These are phyloP conservation scores for Synaphobranchus kaupii DNA, from an alignment of 2,797 vertebrate genomes.

Conservation along the genomic window DNA sequence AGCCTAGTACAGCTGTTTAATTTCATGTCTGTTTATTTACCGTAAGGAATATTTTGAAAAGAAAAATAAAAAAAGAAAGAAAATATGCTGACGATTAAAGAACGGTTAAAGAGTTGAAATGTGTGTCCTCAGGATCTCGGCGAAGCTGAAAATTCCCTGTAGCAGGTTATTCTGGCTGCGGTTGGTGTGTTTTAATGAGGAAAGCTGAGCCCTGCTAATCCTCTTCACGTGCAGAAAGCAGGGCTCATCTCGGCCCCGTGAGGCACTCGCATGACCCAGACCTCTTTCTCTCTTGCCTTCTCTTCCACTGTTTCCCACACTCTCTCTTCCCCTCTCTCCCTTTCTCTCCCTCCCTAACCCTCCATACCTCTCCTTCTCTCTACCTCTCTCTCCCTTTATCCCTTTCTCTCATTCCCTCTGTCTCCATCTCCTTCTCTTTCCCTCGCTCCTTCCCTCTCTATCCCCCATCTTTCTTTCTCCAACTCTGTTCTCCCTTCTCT, in stretches of 20 bases:
- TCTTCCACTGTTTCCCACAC: not conserved
- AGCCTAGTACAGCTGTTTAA: not conserved
- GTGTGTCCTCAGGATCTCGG: not conserved
- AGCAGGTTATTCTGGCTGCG: not conserved
- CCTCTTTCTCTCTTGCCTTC: not conserved
- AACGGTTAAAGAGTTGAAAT: not conserved
- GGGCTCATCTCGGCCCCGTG: not conserved
- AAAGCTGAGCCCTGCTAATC: not conserved
- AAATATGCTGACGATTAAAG: not conserved
- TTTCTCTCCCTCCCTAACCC: not conserved
- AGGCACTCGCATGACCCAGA: not conserved
- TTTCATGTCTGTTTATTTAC: not conserved
- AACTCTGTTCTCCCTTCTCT: not conserved
- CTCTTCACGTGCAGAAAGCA: constrained; percentile 6
- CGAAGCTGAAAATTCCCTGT: not conserved
- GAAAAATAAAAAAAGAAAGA: not conserved
- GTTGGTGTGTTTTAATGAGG: constrained; percentile 19
- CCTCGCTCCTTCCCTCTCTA: not conserved
- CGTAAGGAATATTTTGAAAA: not conserved
- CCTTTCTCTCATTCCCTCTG: not conserved
- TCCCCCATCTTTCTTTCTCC: not conserved
- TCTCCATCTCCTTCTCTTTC: too few species aligned
- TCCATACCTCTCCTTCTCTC: not conserved
- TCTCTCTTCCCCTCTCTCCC: not conserved
- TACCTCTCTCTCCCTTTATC: not conserved